These are phyloP conservation scores for Potamarius usumacintae DNA, from an alignment of 2,113 vertebrate genomes.

Conservation along the genomic window DNA sequence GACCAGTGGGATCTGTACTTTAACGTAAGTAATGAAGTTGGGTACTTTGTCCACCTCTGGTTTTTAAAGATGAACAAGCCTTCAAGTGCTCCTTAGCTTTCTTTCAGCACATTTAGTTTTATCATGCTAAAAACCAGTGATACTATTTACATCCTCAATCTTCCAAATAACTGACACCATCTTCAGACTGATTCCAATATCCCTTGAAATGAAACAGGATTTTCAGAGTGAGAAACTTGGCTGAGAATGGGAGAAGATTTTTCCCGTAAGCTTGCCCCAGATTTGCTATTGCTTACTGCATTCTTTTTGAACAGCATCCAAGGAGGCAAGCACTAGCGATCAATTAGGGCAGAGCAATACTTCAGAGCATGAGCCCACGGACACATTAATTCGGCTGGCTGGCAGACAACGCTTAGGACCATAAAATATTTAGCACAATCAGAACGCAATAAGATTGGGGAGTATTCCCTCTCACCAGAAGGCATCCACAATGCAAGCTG, in stretches of 20 bases:
- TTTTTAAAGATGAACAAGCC: too few relatives aligned
- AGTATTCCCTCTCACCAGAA: not conserved
- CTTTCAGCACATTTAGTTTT: slow-evolving; percentile 13
- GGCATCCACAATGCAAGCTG: slow-evolving; percentile 23
- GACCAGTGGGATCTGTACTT: too few relatives aligned
- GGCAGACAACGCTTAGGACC: slow-evolving; percentile 46
- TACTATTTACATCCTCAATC: not conserved
- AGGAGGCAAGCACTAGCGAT: slow-evolving; percentile 46
- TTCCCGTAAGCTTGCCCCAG: slow-evolving; percentile 46
- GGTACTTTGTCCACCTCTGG: too few relatives aligned
- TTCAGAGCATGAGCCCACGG: slow-evolving; percentile 42
- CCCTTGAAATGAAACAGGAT: slow-evolving; percentile 31
- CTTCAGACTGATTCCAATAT: slow-evolving; percentile 35
- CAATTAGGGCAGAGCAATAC: slow-evolving; percentile 53
- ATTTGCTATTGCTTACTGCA: slow-evolving; percentile 47
- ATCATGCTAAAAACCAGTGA: not conserved
- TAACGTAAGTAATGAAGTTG: too few relatives aligned
- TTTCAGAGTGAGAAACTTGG: slow-evolving; percentile 39
- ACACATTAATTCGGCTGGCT: slow-evolving; percentile 52
- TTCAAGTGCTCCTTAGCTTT: not conserved
- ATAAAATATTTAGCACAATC: slow-evolving; percentile 52
- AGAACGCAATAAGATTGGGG: slow-evolving; percentile 15
- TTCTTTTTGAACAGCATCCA: slow-evolving; percentile 52
- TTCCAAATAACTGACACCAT: slow-evolving; percentile 17
- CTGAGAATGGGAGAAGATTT: slow-evolving; percentile 43